A percentile compares a stretch with the other conserved stretches of the same genome.
Conservation (phyloP, 2,113 vertebrate genomes). For the Nothocercus julius region DNA sequence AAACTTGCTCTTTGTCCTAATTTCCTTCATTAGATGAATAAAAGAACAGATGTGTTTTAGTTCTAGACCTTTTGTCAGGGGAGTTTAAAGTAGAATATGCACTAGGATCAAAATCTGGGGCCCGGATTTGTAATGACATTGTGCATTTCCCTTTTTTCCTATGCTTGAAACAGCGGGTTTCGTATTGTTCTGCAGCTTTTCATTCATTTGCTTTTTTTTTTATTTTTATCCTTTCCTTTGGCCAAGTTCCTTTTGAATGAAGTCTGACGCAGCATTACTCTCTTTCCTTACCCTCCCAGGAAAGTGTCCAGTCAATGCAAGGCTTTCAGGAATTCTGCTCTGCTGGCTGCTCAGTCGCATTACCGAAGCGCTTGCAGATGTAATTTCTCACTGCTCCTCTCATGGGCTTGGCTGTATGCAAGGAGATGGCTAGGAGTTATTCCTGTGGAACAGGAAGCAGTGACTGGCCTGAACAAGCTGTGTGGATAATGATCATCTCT, state of each 20-base stretch:
- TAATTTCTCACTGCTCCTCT: not conserved
- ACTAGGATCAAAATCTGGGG: not conserved
- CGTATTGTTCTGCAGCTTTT: not conserved
- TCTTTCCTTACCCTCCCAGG: not conserved
- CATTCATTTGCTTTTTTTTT: not conserved
- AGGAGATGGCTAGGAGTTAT: not conserved
- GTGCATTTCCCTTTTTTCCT: not conserved
- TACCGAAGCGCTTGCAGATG: not conserved
- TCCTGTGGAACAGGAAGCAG: not conserved
- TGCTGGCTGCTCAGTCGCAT: not conserved
- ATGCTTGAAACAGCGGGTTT: not conserved
- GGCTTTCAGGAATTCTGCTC: not conserved
- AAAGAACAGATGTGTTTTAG: not conserved
- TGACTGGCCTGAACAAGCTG: not conserved
- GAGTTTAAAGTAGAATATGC: not conserved
- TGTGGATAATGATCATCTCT: slow-evolving; percentile 17
- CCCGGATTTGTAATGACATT: not conserved
- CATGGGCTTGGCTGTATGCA: not conserved
- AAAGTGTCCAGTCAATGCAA: not conserved
- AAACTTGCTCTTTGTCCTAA: not conserved
- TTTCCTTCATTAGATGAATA: not conserved
- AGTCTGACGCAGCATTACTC: not conserved
- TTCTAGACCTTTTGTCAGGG: not conserved
- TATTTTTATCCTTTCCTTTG: not conserved
- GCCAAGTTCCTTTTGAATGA: not conserved